These are phyloP conservation scores for Archocentrus centrarchus DNA, from an alignment of 2,113 vertebrate genomes.

Conservation along the genomic window DNA sequence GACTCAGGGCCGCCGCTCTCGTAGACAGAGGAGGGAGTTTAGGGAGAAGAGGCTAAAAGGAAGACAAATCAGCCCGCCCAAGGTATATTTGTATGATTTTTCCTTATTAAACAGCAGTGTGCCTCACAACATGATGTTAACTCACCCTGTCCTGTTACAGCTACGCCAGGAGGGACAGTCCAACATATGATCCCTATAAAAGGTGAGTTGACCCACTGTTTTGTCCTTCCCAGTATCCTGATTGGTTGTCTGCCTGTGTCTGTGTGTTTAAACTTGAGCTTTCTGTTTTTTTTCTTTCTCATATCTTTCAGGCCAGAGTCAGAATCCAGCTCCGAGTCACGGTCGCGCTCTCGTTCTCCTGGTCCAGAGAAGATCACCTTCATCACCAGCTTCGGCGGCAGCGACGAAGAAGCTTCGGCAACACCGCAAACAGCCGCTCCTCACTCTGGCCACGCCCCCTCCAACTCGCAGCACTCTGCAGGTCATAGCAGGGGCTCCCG, in stretches of 20 bases:
- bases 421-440: constrained; percentile 68
- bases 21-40: constrained; percentile 94
- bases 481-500: constrained; percentile 95
- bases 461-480: constrained; percentile 83
- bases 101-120: neutral
- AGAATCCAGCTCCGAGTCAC: constrained; percentile 88
- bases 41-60: constrained; percentile 94
- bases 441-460: constrained; percentile 77
- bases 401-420: constrained; percentile 88
- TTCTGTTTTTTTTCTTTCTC: neutral
- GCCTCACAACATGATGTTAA: neutral
- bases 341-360: constrained; percentile 87
- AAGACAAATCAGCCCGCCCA: constrained; percentile 94
- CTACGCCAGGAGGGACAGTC: constrained; percentile 94
- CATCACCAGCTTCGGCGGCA: constrained; percentile 96
- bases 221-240: neutral
- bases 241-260: neutral
- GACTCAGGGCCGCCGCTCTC: constrained; percentile 90
- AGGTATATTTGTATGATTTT: constrained; percentile 79
- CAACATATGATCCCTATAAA: constrained; percentile 96
- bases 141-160: constrained; percentile 65
- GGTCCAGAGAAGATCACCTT: constrained; percentile 95
- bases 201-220: constrained; percentile 76
- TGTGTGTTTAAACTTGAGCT: neutral
- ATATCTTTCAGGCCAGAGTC: constrained; percentile 82